Conservation (phyloP, 1,140 invertebrate genomes). For the Magallana gigas region DNA sequence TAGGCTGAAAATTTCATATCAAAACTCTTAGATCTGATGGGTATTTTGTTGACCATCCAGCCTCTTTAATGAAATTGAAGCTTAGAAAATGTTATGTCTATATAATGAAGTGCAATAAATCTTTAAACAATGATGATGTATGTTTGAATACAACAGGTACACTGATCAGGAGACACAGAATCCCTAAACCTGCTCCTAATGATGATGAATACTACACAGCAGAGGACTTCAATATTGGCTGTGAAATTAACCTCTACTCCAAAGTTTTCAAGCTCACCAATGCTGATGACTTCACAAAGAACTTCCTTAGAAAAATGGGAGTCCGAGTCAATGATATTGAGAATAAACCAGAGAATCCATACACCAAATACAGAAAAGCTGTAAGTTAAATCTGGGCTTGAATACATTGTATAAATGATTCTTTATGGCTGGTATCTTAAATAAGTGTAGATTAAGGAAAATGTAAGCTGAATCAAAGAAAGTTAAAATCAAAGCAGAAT, state of each 20-base stretch:
- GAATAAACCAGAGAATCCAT: slow-evolving; percentile 74
- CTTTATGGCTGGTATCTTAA: no score
- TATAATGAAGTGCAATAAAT: no score
- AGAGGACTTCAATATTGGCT: slow-evolving; percentile 84
- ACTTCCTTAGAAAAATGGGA: slow-evolving; percentile 90
- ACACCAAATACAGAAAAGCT: slow-evolving; percentile 75
- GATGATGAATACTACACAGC: slow-evolving; percentile 87
- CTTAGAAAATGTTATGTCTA: no score
- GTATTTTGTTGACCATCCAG: no score
- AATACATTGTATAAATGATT: neutral
- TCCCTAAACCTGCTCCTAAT: slow-evolving; percentile 85
- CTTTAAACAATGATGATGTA: neutral
- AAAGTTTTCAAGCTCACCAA: slow-evolving; percentile 89
- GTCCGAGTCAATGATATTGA: slow-evolving; percentile 83
- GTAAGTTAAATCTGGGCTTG: slow-evolving; percentile 68
- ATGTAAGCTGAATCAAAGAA: no score
- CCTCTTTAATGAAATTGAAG: no score
- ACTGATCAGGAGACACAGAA: slow-evolving; percentile 87
- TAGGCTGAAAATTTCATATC: no score
- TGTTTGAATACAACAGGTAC: slow-evolving; percentile 81
- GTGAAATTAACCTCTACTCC: slow-evolving; percentile 87
- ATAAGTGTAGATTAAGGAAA: no score
- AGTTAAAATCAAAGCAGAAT: no score
- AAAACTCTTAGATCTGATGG: no score
- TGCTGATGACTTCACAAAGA: slow-evolving; percentile 91